Percentiles rank a stretch among this genome's conserved stretches.
These are phyloP conservation scores for Drosophila sucinea DNA, from an alignment of 1,140 invertebrate genomes.

Conservation along the genomic window DNA sequence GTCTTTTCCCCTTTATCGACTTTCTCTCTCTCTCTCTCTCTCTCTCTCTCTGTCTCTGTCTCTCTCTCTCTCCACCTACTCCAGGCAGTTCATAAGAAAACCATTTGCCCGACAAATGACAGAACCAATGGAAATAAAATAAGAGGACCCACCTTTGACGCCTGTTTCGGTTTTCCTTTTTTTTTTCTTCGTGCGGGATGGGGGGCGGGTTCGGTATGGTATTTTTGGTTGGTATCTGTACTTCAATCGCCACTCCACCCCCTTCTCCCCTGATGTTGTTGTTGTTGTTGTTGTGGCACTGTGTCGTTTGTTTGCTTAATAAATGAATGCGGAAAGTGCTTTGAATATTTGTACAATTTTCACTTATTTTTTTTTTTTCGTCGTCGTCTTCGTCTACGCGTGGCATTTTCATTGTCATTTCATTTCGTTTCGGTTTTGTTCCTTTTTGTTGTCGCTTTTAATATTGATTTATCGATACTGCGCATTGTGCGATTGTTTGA, in stretches of 20 bases:
- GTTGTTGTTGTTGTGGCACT: background rate
- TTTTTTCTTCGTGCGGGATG: background rate
- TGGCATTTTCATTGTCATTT: slow-evolving; percentile 51
- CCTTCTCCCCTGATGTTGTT: background rate
- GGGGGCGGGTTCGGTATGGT: background rate
- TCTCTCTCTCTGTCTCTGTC: background rate
- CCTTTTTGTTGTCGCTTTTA: slow-evolving; percentile 30
- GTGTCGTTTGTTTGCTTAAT: slow-evolving; percentile 59
- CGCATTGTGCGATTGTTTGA: slow-evolving; percentile 51
- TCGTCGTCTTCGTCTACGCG: slow-evolving; percentile 18
- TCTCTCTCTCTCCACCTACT: background rate
- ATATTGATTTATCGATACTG: slow-evolving; percentile 68
- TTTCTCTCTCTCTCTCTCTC: background rate
- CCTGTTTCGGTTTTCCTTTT: slow-evolving; percentile 21
- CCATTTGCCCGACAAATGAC: slow-evolving; percentile 48
- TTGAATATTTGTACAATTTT: slow-evolving; percentile 69
- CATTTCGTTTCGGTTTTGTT: slow-evolving; percentile 21
- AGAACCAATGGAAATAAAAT: slow-evolving; percentile 47
- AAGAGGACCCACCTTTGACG: slow-evolving; percentile 53
- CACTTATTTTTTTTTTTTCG: slow-evolving; percentile 4
- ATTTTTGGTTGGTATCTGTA: slow-evolving; percentile 18
- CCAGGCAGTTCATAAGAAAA: slow-evolving; percentile 16
- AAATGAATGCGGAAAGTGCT: slow-evolving; percentile 68
- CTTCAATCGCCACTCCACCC: background rate
- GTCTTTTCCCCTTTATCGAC: too few species aligned